phyloP scores from a whole-genome alignment of 2,888 invertebrate species.

The Pharmacophagus antenor region DNA sequence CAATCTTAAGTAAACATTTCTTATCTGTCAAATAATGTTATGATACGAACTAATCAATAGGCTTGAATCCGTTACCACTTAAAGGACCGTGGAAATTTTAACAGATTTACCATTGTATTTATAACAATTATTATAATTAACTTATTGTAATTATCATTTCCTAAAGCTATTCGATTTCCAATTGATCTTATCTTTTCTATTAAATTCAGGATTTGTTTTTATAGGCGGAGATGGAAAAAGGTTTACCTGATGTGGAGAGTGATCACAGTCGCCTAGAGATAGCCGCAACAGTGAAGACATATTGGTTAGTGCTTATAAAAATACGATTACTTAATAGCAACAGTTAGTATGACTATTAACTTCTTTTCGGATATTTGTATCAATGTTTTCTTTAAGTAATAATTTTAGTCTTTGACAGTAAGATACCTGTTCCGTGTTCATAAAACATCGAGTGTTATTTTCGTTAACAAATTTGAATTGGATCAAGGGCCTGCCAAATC shows the following conservation, averaged over 20 bases:
- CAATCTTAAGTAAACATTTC: conserved; percentile 15
- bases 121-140: too few species aligned
- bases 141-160: too few species aligned
- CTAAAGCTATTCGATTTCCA: too few species aligned
- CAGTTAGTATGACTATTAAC: background rate
- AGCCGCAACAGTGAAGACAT: too few species aligned
- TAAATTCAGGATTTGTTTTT: too few species aligned
- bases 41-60: conserved; percentile 7
- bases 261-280: too few species aligned
- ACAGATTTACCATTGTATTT: too few species aligned
- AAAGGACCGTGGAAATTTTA: background rate
- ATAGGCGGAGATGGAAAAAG: too few species aligned
- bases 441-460: conserved; percentile 43
- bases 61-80: background rate
- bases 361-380: background rate
- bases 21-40: conserved; percentile 30
- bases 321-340: too few species aligned
- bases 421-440: conserved; percentile 32
- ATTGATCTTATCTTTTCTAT: too few species aligned
- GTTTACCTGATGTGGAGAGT: too few species aligned
- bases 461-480: conserved; percentile 52
- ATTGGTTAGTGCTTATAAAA: too few species aligned
- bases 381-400: conserved; percentile 2
- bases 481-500: conserved; percentile 69
- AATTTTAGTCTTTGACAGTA: conserved; percentile 5